Evolutionary conservation across 1,140 invertebrate genomes (phyloP), one percentile per base, ranked within the genome.

Genomic region (Plectrocnemia conspersa): DNA sequence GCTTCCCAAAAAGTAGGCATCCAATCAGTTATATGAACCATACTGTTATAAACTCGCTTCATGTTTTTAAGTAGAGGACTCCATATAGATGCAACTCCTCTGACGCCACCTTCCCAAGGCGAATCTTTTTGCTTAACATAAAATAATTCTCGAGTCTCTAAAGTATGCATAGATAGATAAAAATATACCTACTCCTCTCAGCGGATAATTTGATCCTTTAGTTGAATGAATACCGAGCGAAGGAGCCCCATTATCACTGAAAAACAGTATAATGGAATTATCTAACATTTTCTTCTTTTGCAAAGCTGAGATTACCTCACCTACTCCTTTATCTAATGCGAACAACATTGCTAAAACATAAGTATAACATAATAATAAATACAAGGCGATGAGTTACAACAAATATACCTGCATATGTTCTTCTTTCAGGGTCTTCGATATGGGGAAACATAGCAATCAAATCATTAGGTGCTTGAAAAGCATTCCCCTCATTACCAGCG

Each of bases 21-120:
- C 89, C 91, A 94, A 68, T 96, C 93, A 10, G 78, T 76, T 3
- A 94, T 81, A 62, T 92, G 88, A 64, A 93, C 84, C 52, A 93
- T 75, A 29, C 89, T 79, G 54, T 84, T 80, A 29, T 82, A 85
- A 0, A 89, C 77, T 62, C 82, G 68, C 60, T 78, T 76, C 7
- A 74, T 69, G 32, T 82, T 70, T 36, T 76, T 73, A 23, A 82
- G 68, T 63, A 77, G 63, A 0, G 86, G 82, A 68, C 84, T 88
- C 88, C 89, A 93, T 53, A 95, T 71, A 11, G 89, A 82, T 0
- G 86, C 87, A 1, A 81, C 77, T 1, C 84, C 85, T 59, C 89
- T 76, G 0, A 88, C 78, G 1, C 85, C 91, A 11, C 92, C 92
- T 73, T 96, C 91, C 82, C 86, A 95, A 0, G 87, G 76, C 11